Conservation (phyloP, 2,888 invertebrate species). For the Drosophila mercatorum region DNA sequence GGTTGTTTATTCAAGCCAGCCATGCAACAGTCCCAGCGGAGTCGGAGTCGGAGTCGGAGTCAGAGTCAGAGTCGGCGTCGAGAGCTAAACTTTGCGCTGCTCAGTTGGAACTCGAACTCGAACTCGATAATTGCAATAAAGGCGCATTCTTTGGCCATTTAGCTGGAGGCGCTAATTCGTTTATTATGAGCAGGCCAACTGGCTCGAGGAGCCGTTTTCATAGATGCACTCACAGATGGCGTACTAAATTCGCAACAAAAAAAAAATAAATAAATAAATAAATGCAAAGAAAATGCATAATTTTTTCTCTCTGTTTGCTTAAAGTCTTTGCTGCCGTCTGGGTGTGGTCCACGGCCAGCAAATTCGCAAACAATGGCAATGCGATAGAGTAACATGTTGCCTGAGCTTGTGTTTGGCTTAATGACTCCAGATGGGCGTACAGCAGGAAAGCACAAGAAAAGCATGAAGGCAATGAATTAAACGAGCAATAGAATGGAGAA, state of each 20-base stretch:
- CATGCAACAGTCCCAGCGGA: slow-evolving; percentile 60
- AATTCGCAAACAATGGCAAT: slow-evolving; percentile 58
- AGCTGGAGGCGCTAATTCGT: slow-evolving; percentile 78
- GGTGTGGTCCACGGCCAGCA: slow-evolving; percentile 57
- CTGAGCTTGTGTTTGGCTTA: slow-evolving; percentile 62
- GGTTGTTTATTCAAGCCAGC: slow-evolving; percentile 73
- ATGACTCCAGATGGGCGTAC: slow-evolving; percentile 41
- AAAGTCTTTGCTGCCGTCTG: slow-evolving; percentile 38
- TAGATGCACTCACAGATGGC: slow-evolving; percentile 66
- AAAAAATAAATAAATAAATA: neutral
- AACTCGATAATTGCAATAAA: slow-evolving; percentile 78
- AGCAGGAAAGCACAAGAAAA: slow-evolving; percentile 12
- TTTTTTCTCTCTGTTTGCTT: slow-evolving; percentile 46
- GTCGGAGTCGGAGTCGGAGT: neutral
- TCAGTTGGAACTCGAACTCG: slow-evolving; percentile 32
- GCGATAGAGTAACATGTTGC: slow-evolving; percentile 40
- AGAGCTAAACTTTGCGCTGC: slow-evolving; percentile 25
- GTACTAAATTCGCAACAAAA: slow-evolving; percentile 37
- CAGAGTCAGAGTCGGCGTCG: slow-evolving; percentile 1
- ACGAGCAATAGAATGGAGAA: neutral
- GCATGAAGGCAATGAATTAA: slow-evolving; percentile 10
- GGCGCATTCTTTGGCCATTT: slow-evolving; percentile 73
- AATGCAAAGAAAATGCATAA: slow-evolving; percentile 65
- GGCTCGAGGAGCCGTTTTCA: slow-evolving; percentile 25
- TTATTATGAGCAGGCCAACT: slow-evolving; percentile 67